phyloP scores from a whole-genome alignment of 2,113 vertebrate species.

The Syngnathus typhle region DNA sequence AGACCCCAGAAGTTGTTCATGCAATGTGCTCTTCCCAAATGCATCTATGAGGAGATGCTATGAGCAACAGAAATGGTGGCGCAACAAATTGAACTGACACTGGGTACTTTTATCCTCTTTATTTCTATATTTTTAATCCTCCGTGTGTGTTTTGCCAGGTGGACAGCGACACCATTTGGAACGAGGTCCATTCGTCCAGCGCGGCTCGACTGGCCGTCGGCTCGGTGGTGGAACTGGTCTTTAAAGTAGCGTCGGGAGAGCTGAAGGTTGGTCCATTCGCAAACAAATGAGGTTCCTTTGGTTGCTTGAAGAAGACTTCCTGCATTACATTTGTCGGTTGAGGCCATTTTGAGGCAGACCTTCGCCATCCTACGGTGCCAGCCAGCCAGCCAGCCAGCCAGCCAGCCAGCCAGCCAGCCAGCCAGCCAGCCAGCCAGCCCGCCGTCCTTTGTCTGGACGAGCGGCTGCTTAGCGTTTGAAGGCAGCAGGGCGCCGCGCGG shows the following conservation, averaged over 20 bases:
- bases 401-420: too few relatives aligned
- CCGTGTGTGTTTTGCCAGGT: slow-evolving; percentile 72
- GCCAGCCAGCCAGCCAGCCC: slow-evolving; percentile 1
- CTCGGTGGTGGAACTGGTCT: slow-evolving; percentile 92
- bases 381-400: slow-evolving; percentile 25
- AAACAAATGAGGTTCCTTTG: too few relatives aligned
- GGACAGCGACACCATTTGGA: slow-evolving; percentile 98
- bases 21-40: too few relatives aligned
- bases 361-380: slow-evolving; percentile 22
- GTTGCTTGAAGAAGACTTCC: too few relatives aligned
- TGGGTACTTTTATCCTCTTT: too few relatives aligned
- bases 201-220: slow-evolving; percentile 92
- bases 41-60: too few relatives aligned
- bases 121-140: too few relatives aligned
- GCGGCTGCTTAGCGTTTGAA: slow-evolving; percentile 45
- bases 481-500: slow-evolving; percentile 46
- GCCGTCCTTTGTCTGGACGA: slow-evolving; percentile 46
- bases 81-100: too few relatives aligned
- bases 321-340: too few relatives aligned
- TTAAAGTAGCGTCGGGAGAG: slow-evolving; percentile 91
- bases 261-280: slow-evolving; percentile 76
- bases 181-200: slow-evolving; percentile 90
- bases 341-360: not conserved
- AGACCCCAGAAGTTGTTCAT: too few relatives aligned
- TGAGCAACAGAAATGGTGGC: too few relatives aligned